Base-by-base conservation (phyloP, 2,113 vertebrate genomes). In the Ophthalmolycus amberensis region DNA sequence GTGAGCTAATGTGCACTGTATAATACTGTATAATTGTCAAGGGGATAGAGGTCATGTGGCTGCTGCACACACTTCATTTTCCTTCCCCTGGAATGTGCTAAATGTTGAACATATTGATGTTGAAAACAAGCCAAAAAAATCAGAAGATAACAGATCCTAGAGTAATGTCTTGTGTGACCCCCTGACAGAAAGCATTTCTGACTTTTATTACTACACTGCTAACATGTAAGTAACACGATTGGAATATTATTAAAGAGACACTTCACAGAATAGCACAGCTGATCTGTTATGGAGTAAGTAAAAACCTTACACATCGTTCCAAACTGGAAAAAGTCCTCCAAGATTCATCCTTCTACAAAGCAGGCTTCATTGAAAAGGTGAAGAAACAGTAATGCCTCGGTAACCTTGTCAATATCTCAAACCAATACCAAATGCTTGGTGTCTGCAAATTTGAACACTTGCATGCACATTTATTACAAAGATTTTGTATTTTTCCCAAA, bases 121-220 rank as follows among this genome's bases (percentile, higher is more conserved):
- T 77, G 63, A 50, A 59, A 75, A 68, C 9, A 46, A 60, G 14
- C 34, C 29, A 82, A 67, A 56, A 20, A 16, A 82, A 65, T 6
- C 9, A 52, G 18, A 54, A 27, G 32, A 88, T 59, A 72, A 76
- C 52, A 75, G n/a, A 75, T 75, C 65, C 46, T 0, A 50, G 29
- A 63, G 74, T 34, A 1, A 3, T 25, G 32, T 48, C 46, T 4
- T 44, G 27, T 22, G 10, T 32, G 58, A 46, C 59, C 67, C 59
- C 16, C 3, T n/a, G 38, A 68, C 16, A 58, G n/a, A 58, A 7
- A 42, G 1, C 7, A 29, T 12, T 38, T 22, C 37, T 7, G 32
- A 62, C 6, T 60, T 59, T 18, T 15, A 14, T 10, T 52, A 20
- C 20, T 52, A 9, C 50, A 52, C 50, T 52, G 50, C 10, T 74